Base-by-base conservation (phyloP, 2,888 invertebrate genomes). In the Thelaira solivaga region DNA sequence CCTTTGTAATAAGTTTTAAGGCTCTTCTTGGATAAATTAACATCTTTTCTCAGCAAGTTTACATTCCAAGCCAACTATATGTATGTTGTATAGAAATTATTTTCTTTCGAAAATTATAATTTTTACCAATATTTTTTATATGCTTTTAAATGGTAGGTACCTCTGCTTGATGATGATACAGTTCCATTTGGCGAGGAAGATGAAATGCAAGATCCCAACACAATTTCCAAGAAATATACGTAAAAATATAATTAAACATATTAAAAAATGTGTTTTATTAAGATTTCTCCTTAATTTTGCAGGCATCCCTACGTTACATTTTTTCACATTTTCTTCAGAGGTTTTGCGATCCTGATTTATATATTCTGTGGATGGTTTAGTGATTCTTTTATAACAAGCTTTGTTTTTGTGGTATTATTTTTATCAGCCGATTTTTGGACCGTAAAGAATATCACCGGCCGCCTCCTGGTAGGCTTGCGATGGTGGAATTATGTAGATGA, bases 401-500 rank as follows among this genome's bases (percentile, higher is more conserved):
- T 99, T 90, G 96, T 99, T 49, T 91, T 94, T 29, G 94, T 99
- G 36, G 92, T 97, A 10, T 90, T 98, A 26, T 91, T 99, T 64
- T 91, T 99, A 6, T 98, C 98, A 0, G 95, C 98, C 90, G 99
- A 99, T 89, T 99, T 99, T 90, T 99, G 99, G 99, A 97, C 97
- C 11, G 98, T 99, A 0, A 99, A 99, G 90, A 89, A 89, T 62
- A 88, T 89, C 6, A 97, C 96, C 77, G 98, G 99, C 31, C 92
- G 99, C 59, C 90, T 99, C 47, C 91, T 99, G 88, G 99, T 98
- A 20, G 99, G 99, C 0, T 90, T 99, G 18, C 91, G 99, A 81
- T 99, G 99, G 99, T 99, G 99, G 99, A 99, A 99, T 90, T 97
- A 98, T 87, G 96, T 99, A 0, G 99, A 99, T 86, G 98, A 97